A percentile compares a stretch with the other conserved stretches of the same genome.
Conservation (phyloP, 2,113 vertebrate genomes). For the Gobiocypris rarus region DNA sequence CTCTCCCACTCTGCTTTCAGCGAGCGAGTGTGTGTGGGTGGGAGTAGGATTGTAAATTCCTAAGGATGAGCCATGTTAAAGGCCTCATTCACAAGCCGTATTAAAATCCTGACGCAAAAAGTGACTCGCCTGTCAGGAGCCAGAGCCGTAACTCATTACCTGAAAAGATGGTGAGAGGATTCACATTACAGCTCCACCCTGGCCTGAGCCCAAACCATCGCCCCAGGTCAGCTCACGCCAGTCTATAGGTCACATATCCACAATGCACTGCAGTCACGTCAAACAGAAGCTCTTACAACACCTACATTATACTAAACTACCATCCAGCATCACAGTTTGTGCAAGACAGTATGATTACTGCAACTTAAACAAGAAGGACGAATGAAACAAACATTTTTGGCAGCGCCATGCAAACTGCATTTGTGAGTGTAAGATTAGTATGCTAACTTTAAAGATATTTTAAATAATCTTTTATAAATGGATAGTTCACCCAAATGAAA, state of each 20-base stretch:
- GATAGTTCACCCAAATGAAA: neutral
- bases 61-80: conserved; percentile 71
- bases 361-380: neutral
- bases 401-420: neutral
- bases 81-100: conserved; percentile 51
- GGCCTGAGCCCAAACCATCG: neutral
- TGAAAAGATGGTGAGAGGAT: conserved; percentile 32
- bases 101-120: conserved; percentile 62
- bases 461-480: neutral
- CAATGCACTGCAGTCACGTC: neutral
- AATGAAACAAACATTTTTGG: neutral
- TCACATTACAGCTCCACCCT: conserved; percentile 36
- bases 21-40: conserved; percentile 53
- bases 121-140: conserved; percentile 70
- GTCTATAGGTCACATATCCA: neutral
- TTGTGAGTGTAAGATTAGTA: neutral
- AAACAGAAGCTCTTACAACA: neutral
- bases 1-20: conserved; percentile 54
- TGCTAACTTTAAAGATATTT: neutral
- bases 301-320: neutral
- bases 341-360: neutral
- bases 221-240: neutral
- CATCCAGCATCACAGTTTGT: conserved; percentile 21
- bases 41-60: conserved; percentile 73
- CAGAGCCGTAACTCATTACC: conserved; percentile 65